A percentile compares a stretch with the other conserved stretches of the same genome.
Evolutionary conservation across 2,797 vertebrate genomes (phyloP).

Genomic region (Gorsachius magnificus): DNA sequence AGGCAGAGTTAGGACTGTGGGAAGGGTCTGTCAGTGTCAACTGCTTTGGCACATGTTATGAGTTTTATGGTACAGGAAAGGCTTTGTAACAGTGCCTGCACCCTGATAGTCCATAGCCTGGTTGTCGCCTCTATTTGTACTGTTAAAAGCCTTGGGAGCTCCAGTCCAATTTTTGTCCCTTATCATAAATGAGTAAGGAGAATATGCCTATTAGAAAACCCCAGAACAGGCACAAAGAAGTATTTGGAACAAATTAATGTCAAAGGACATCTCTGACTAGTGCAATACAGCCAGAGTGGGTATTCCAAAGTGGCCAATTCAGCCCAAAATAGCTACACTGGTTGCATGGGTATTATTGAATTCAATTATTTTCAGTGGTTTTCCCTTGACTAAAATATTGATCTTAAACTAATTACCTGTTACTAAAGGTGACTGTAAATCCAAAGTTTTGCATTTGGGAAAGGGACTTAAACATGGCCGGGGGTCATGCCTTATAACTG

Average conservation of each 20-base stretch:
- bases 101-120: not conserved
- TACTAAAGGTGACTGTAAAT: constrained; percentile 5
- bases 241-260: not conserved
- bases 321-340: not conserved
- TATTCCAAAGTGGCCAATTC: not conserved
- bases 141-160: not conserved
- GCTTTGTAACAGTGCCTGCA: not conserved
- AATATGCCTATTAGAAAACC: not conserved
- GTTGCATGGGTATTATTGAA: not conserved
- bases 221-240: not conserved
- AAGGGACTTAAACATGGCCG: not conserved
- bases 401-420: constrained; percentile 19
- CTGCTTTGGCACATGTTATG: not conserved
- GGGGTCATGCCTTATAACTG: not conserved
- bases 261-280: not conserved
- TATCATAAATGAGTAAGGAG: not conserved
- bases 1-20: not conserved
- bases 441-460: not conserved
- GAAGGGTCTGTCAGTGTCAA: not conserved
- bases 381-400: not conserved
- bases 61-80: not conserved
- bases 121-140: not conserved
- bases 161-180: not conserved
- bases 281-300: not conserved
- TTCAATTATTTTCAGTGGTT: not conserved